Evolutionary conservation across 1,140 invertebrate species (phyloP).

Genomic region (Laupala kohalensis): DNA sequence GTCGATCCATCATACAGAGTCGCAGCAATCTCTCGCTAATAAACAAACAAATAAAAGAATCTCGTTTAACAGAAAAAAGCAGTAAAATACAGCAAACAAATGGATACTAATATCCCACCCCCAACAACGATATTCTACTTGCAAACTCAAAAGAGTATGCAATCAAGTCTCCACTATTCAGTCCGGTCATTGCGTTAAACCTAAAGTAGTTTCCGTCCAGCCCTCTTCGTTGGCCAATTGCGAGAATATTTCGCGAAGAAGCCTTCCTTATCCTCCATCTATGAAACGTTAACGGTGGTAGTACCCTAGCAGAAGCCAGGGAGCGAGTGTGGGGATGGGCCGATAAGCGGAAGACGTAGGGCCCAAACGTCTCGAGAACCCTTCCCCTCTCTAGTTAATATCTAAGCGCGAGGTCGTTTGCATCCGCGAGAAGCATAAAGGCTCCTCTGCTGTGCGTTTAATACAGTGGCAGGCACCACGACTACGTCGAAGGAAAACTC

Average conservation of each 20-base stretch:
- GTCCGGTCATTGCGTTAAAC: background rate
- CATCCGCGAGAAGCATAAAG: too few relatives aligned
- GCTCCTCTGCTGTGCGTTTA: too few relatives aligned
- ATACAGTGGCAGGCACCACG: too few relatives aligned
- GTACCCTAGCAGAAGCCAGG: too few relatives aligned
- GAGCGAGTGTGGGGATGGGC: background rate
- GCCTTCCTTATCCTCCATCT: background rate
- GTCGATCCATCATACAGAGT: too few relatives aligned
- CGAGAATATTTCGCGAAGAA: background rate
- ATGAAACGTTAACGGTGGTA: background rate
- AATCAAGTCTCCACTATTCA: background rate
- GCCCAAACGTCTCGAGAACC: background rate
- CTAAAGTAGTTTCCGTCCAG: background rate
- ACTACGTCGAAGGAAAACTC: too few relatives aligned
- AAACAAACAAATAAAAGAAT: too few relatives aligned
- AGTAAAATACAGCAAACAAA: background rate
- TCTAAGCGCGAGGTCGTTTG: too few relatives aligned
- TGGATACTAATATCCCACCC: background rate
- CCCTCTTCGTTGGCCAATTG: background rate
- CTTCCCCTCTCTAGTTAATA: too few relatives aligned
- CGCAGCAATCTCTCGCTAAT: too few relatives aligned
- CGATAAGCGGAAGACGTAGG: background rate
- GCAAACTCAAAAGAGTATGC: background rate
- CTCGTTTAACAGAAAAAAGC: too few relatives aligned
- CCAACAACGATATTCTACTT: background rate